Percentiles rank a stretch among this genome's conserved stretches.
These are phyloP conservation scores for Glyphotaelius pellucidus DNA, from an alignment of 2,888 invertebrate genomes.

Conservation along the genomic window DNA sequence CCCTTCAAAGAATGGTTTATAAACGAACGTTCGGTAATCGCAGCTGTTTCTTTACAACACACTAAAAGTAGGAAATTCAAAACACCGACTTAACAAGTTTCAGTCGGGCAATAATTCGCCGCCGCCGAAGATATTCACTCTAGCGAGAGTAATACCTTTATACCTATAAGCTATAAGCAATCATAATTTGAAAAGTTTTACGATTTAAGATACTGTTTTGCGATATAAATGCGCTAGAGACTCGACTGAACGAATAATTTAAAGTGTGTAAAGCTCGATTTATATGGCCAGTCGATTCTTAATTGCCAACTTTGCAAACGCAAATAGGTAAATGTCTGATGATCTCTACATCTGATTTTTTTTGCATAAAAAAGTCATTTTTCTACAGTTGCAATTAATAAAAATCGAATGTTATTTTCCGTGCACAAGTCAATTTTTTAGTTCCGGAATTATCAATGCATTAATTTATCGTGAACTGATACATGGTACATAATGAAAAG, in stretches of 20 bases:
- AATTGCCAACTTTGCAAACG: background rate
- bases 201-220: constrained; percentile 65
- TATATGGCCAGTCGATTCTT: background rate
- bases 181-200: constrained; percentile 65
- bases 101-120: constrained; percentile 23
- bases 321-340: background rate
- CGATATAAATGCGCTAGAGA: constrained; percentile 53
- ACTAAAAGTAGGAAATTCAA: constrained; percentile 23
- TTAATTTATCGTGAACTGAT: too few species aligned
- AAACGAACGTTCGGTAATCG: background rate
- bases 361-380: too few species aligned
- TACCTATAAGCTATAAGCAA: constrained; percentile 51
- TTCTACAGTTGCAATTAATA: too few species aligned
- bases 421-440: too few species aligned
- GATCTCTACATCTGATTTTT: too few species aligned
- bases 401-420: too few species aligned
- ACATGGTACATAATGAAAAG: too few species aligned
- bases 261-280: constrained; percentile 2
- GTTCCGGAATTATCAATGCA: too few species aligned
- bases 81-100: constrained; percentile 42
- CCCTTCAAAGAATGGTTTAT: background rate
- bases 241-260: constrained; percentile 10
- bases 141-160: constrained; percentile 59
- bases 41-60: constrained; percentile 8
- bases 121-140: constrained; percentile 49